phyloP scores from a whole-genome alignment of 2,797 vertebrate genomes.

The Hybognathus amarus region DNA sequence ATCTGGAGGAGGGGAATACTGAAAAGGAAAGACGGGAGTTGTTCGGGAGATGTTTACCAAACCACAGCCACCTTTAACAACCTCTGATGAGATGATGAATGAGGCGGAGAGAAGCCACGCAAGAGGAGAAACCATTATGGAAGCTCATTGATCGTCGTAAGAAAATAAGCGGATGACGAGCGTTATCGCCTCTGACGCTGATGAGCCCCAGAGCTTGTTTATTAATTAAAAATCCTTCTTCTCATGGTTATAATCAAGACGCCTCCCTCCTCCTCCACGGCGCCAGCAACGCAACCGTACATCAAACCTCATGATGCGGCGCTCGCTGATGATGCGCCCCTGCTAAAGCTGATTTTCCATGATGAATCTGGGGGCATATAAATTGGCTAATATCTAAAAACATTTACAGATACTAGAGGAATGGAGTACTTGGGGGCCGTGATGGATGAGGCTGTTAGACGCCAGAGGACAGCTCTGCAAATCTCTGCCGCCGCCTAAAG shows the following conservation, averaged over 20 bases:
- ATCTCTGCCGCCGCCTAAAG: constrained; percentile 99
- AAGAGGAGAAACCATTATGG: constrained; percentile 93
- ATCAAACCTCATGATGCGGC: constrained; percentile 99
- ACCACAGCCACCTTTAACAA: constrained; percentile 60
- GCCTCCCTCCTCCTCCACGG: constrained; percentile 41
- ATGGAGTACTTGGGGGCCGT: constrained; percentile 99
- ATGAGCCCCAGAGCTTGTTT: constrained; percentile 99
- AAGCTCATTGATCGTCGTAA: constrained; percentile 99
- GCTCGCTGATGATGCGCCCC: constrained; percentile 95
- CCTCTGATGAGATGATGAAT: constrained; percentile 72
- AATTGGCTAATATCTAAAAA: constrained; percentile 99
- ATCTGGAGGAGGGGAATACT: constrained; percentile 68
- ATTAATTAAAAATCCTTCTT: constrained; percentile 98
- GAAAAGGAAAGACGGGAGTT: constrained; percentile 72
- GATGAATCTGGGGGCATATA: constrained; percentile 99
- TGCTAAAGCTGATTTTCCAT: constrained; percentile 99
- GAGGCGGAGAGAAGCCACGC: constrained; percentile 60
- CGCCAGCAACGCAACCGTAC: constrained; percentile 96
- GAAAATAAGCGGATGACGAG: constrained; percentile 96
- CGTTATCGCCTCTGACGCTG: constrained; percentile 98
- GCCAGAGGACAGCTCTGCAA: constrained; percentile 99
- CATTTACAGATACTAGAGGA: constrained; percentile 99
- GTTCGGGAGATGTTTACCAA: constrained; percentile 77
- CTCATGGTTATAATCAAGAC: constrained; percentile 61
- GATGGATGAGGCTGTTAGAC: constrained; percentile 99